These are phyloP conservation scores for Phataginus tricuspis DNA, from an alignment of 2,797 vertebrate species.

Conservation along the genomic window DNA sequence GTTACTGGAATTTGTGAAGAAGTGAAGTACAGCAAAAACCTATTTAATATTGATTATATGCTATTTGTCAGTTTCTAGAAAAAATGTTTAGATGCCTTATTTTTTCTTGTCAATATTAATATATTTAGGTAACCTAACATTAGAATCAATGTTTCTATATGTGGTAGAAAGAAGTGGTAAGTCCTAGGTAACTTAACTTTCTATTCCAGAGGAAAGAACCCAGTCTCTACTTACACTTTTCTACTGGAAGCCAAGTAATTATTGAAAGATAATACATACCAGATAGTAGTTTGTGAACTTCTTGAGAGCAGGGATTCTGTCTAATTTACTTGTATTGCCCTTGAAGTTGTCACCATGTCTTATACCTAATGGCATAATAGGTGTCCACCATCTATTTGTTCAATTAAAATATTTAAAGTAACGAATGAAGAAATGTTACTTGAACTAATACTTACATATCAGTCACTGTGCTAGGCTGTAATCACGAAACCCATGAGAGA, in stretches of 20 bases:
- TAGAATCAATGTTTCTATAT: not conserved
- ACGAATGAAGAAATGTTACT: not conserved
- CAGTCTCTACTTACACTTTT: not conserved
- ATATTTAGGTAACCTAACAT: not conserved
- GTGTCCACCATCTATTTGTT: not conserved
- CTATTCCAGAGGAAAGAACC: not conserved
- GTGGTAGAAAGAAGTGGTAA: not conserved
- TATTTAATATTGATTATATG: not conserved
- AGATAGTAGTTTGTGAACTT: not conserved
- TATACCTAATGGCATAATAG: not conserved
- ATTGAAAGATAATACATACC: not conserved
- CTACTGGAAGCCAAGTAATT: not conserved
- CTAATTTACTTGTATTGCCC: not conserved
- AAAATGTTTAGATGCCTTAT: not conserved
- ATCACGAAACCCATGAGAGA: not conserved
- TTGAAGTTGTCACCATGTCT: not conserved
- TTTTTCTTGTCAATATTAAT: not conserved
- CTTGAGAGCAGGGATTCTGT: not conserved
- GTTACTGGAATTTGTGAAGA: not conserved
- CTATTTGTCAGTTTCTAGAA: slow-evolving; percentile 9
- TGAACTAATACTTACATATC: not conserved
- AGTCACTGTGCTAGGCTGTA: not conserved
- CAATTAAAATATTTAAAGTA: slow-evolving; percentile 14
- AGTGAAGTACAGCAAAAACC: not conserved
- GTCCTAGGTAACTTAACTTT: not conserved